Conservation (phyloP, 2,113 vertebrate species). For the Bostrychus sinensis region DNA sequence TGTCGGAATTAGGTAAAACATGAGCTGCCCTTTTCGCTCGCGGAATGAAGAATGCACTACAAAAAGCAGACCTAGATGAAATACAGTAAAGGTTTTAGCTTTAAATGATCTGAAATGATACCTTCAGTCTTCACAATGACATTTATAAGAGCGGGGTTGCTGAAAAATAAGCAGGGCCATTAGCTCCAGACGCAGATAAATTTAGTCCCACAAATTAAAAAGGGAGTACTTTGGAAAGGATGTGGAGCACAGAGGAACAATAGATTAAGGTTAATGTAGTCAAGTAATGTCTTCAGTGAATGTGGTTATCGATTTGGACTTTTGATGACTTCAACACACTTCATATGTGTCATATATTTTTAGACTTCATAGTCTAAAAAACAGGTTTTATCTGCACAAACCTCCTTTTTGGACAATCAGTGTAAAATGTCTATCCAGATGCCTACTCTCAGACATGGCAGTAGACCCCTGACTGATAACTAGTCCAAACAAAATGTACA, state of each 20-base stretch:
- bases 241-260: background rate
- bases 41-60: slow-evolving; percentile 11
- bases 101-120: slow-evolving; percentile 16
- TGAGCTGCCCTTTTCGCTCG: slow-evolving; percentile 34
- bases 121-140: slow-evolving; percentile 13
- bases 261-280: background rate
- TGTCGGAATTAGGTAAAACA: slow-evolving; percentile 42
- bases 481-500: too few species aligned
- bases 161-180: slow-evolving; percentile 8
- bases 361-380: slow-evolving; percentile 1
- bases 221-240: background rate
- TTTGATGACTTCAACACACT: background rate
- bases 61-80: slow-evolving; percentile 15
- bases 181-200: background rate
- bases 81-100: slow-evolving; percentile 14
- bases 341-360: background rate
- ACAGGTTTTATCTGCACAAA: background rate
- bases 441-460: too few species aligned
- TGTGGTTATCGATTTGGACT: background rate
- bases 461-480: too few species aligned
- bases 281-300: background rate
- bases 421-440: too few species aligned
- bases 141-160: slow-evolving; percentile 7
- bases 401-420: too few species aligned
- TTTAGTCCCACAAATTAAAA: slow-evolving; percentile 11